phyloP scores from a whole-genome alignment of 2,113 vertebrate species.

The Eudyptes chrysolophus region DNA sequence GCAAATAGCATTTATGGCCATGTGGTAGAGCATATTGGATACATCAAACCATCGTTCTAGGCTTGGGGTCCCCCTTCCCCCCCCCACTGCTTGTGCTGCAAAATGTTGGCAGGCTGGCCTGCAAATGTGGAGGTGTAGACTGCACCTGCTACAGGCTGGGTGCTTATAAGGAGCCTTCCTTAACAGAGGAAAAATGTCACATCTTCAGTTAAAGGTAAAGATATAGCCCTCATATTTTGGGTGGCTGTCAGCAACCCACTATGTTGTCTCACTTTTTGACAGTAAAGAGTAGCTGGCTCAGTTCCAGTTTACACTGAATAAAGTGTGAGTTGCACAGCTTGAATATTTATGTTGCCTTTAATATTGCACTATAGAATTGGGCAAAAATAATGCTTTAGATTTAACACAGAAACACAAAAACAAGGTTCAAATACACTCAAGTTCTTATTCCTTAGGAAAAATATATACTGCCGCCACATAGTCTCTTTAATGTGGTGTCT shows the following conservation, averaged over 20 bases:
- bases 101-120: not conserved
- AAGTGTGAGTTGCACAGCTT: not conserved
- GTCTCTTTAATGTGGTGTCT: not conserved
- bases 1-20: not conserved
- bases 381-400: not conserved
- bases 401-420: not conserved
- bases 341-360: not conserved
- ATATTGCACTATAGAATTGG: not conserved
- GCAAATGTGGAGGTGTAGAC: not conserved
- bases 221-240: not conserved
- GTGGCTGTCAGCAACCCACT: not conserved
- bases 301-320: not conserved
- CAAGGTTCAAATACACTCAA: not conserved
- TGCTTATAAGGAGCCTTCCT: not conserved
- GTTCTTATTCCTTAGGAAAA: not conserved
- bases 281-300: not conserved
- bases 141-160: not conserved
- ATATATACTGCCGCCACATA: not conserved
- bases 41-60: not conserved
- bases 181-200: not conserved
- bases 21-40: constrained; percentile 21
- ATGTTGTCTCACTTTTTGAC: not conserved
- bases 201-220: not conserved
- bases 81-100: not conserved
- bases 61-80: not conserved